phyloP scores from a whole-genome alignment of 2,113 vertebrate species.

The Gavia stellata region DNA sequence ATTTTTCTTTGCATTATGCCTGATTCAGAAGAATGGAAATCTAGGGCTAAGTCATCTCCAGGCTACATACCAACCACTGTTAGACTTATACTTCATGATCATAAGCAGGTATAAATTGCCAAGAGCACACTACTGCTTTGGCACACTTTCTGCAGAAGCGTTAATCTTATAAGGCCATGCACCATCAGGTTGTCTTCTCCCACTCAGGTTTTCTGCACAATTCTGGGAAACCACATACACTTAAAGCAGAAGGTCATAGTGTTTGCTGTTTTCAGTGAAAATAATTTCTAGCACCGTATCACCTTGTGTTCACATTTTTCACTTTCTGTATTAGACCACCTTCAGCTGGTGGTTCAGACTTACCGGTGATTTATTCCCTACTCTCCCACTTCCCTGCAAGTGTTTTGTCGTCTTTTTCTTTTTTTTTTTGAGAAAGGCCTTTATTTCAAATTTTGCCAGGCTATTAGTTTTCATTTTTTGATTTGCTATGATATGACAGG shows the following conservation, averaged over 20 bases:
- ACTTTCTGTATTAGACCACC: not conserved
- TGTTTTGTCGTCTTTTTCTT: not conserved
- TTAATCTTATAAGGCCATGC: not conserved
- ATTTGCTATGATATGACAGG: not conserved
- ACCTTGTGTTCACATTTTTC: not conserved
- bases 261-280: not conserved
- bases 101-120: not conserved
- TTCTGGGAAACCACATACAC: not conserved
- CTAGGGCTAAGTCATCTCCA: not conserved
- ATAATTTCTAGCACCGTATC: not conserved
- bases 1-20: not conserved
- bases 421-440: not conserved
- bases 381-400: not conserved
- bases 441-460: not conserved
- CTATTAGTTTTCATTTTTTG: not conserved
- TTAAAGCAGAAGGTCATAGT: not conserved
- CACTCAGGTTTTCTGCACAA: not conserved
- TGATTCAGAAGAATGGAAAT: not conserved
- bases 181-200: not conserved
- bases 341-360: not conserved
- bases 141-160: not conserved
- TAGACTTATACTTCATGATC: not conserved
- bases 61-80: not conserved
- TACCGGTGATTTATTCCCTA: not conserved
- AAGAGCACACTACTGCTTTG: not conserved